Conservation (phyloP, 2,113 vertebrate genomes). For the Brachypteracias leptosomus region DNA sequence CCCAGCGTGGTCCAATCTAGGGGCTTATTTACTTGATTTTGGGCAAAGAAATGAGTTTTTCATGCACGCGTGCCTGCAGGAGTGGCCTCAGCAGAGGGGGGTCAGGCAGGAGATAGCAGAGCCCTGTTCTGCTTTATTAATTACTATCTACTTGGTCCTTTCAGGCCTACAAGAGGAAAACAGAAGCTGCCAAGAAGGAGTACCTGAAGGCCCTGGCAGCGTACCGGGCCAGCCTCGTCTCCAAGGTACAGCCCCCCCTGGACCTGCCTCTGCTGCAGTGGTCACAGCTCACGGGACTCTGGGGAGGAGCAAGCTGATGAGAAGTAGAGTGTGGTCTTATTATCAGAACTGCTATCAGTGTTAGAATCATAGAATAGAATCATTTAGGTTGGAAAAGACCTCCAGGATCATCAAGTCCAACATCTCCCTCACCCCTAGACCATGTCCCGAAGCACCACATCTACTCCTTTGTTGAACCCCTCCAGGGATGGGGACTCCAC, state of each 20-base stretch:
- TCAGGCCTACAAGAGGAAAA: slow-evolving; percentile 99
- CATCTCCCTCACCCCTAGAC: no score
- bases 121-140: background rate
- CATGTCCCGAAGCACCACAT: no score
- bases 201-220: slow-evolving; percentile 98
- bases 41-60: background rate
- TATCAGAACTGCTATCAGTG: background rate
- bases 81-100: background rate
- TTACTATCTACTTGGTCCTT: slow-evolving; percentile 58
- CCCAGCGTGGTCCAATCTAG: background rate
- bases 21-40: background rate
- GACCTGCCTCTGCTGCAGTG: background rate
- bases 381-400: no score
- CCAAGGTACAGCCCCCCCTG: slow-evolving; percentile 82
- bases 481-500: no score
- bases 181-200: slow-evolving; percentile 98
- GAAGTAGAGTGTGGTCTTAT: background rate
- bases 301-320: background rate
- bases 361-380: no score
- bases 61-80: accelerated
- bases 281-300: background rate
- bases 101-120: background rate
- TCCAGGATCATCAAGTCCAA: no score
- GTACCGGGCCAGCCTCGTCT: slow-evolving; percentile 98
- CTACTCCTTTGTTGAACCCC: no score